Conservation (phyloP, 2,888 invertebrate species). For the Folsomia manolachei region DNA sequence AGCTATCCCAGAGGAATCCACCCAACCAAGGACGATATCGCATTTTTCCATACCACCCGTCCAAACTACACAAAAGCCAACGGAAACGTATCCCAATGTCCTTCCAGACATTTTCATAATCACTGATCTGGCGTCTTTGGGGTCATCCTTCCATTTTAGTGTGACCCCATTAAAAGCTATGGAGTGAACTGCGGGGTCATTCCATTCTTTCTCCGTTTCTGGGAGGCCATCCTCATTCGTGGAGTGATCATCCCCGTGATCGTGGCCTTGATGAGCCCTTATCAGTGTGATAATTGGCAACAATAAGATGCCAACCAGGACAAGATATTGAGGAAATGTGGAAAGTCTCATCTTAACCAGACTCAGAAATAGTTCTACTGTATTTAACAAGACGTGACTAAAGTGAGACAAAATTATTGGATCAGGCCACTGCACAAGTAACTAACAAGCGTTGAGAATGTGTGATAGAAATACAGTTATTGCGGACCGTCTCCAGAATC, state of each 20-base stretch:
- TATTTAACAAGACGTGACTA: neutral
- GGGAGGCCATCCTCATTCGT: neutral
- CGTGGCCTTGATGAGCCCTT: slow-evolving; percentile 29
- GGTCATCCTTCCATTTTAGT: slow-evolving; percentile 34
- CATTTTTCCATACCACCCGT: slow-evolving; percentile 45
- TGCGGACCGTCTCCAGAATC: too few relatives aligned
- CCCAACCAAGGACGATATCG: slow-evolving; percentile 48
- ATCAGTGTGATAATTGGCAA: neutral
- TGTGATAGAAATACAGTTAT: too few relatives aligned
- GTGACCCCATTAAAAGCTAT: slow-evolving; percentile 39
- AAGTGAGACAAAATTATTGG: neutral
- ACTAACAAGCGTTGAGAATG: too few relatives aligned
- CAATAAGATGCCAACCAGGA: neutral
- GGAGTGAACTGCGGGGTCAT: slow-evolving; percentile 4
- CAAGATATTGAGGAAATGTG: too few relatives aligned
- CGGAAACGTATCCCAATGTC: slow-evolving; percentile 40
- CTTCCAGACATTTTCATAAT: slow-evolving; percentile 44
- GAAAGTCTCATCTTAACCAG: neutral
- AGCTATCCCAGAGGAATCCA: slow-evolving; percentile 29
- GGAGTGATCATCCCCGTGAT: slow-evolving; percentile 17
- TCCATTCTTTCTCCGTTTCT: slow-evolving; percentile 13
- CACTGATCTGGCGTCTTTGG: slow-evolving; percentile 26
- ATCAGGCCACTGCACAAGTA: neutral
- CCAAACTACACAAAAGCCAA: slow-evolving; percentile 47
- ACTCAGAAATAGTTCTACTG: too few relatives aligned